A percentile compares a stretch with the other conserved stretches of the same genome.
These are phyloP conservation scores for Alectura lathami DNA, from an alignment of 2,113 vertebrate genomes.

Conservation along the genomic window DNA sequence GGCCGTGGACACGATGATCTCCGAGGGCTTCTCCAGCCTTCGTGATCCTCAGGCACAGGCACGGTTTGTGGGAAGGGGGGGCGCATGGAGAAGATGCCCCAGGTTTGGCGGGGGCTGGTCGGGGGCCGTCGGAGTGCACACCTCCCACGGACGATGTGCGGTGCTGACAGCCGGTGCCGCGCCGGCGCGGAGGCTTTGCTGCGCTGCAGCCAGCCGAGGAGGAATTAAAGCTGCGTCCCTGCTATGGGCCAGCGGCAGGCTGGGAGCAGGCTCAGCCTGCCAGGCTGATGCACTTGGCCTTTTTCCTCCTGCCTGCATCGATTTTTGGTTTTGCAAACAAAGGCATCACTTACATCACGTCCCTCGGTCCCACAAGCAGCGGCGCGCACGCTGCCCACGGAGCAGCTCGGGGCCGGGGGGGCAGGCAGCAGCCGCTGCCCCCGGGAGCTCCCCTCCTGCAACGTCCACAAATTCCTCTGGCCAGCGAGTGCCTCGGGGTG, in stretches of 20 bases:
- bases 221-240: background rate
- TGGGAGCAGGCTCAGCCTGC: background rate
- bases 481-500: too few relatives aligned
- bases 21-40: too few relatives aligned
- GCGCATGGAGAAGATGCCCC: too few relatives aligned
- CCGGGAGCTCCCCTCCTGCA: background rate
- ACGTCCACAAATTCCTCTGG: too few relatives aligned
- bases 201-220: background rate
- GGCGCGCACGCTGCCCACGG: background rate
- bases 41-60: too few relatives aligned
- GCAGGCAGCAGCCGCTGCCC: background rate
- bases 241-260: rapidly evolving
- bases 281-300: background rate
- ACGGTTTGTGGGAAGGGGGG: too few relatives aligned
- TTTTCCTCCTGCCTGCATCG: background rate
- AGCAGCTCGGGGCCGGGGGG: background rate
- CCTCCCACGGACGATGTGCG: too few relatives aligned
- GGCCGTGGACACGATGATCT: too few relatives aligned
- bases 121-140: too few relatives aligned
- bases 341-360: rapidly evolving
- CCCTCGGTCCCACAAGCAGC: background rate
- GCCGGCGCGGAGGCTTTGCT: background rate
- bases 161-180: too few relatives aligned
- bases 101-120: too few relatives aligned
- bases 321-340: background rate